phyloP scores from a whole-genome alignment of 2,888 invertebrate species.

The Pseudanteris insignis region DNA sequence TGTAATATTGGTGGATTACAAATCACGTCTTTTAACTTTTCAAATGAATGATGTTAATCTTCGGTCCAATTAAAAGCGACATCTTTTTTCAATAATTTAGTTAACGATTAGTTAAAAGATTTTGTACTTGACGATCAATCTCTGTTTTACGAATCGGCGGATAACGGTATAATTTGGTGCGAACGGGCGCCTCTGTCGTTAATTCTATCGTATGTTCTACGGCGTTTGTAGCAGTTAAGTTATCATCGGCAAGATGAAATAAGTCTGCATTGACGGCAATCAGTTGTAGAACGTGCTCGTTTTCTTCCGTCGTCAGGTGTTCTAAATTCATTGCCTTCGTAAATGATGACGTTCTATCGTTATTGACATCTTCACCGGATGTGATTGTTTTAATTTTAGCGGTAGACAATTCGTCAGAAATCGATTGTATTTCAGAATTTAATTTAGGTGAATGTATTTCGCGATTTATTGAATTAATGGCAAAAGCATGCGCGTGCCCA shows the following conservation, averaged over 20 bases:
- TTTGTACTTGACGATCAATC: slow-evolving; percentile 17
- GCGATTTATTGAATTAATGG: slow-evolving; percentile 2
- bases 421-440: background rate
- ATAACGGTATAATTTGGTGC: slow-evolving; percentile 33
- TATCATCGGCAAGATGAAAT: slow-evolving; percentile 40
- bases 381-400: too few relatives aligned
- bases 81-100: too few relatives aligned
- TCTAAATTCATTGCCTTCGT: background rate
- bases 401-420: too few relatives aligned
- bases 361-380: background rate
- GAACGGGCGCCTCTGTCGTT: slow-evolving; percentile 20
- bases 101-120: too few relatives aligned
- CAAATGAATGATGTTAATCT: too few relatives aligned
- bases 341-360: background rate
- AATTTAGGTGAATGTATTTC: background rate
- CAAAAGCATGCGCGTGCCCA: background rate
- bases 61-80: too few relatives aligned
- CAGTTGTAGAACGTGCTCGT: background rate
- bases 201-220: slow-evolving; percentile 31
- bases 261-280: slow-evolving; percentile 8
- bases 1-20: too few relatives aligned
- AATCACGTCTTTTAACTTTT: too few relatives aligned
- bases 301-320: background rate
- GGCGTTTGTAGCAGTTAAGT: slow-evolving; percentile 20
- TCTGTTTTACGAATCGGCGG: slow-evolving; percentile 36